Evolutionary conservation across 2,888 invertebrate species (phyloP).

Genomic region (Drosophila koepferae): DNA sequence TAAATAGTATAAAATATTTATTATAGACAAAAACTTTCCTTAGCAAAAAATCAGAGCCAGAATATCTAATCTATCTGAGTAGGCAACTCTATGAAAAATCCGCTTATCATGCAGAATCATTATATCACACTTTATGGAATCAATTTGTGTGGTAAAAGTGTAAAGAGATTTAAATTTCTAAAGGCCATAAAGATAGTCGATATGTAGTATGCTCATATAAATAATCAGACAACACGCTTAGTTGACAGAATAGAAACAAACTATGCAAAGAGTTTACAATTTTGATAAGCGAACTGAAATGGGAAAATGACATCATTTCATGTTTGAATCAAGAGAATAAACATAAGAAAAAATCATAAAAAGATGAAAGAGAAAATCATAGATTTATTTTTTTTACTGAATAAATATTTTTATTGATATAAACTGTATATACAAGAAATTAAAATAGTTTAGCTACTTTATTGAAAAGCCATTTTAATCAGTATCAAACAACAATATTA

Average conservation of each 20-base stretch:
- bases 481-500: background rate
- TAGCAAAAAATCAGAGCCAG: background rate
- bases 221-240: background rate
- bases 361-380: background rate
- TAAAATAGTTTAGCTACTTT: background rate
- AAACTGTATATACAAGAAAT: background rate
- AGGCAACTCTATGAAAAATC: background rate
- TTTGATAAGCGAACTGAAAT: background rate
- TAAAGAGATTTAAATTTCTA: background rate
- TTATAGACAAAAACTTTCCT: background rate
- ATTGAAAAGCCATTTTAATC: background rate
- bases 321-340: background rate
- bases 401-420: background rate
- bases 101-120: constrained; percentile 15
- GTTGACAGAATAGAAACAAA: background rate
- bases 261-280: background rate
- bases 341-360: background rate
- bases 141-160: background rate
- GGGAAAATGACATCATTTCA: background rate
- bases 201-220: background rate
- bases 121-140: background rate
- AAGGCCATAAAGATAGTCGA: constrained; percentile 22
- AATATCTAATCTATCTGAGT: background rate
- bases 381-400: background rate
- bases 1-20: background rate